Evolutionary conservation across 2,888 invertebrate species (phyloP).

Genomic region (Synergus laeviventris): DNA sequence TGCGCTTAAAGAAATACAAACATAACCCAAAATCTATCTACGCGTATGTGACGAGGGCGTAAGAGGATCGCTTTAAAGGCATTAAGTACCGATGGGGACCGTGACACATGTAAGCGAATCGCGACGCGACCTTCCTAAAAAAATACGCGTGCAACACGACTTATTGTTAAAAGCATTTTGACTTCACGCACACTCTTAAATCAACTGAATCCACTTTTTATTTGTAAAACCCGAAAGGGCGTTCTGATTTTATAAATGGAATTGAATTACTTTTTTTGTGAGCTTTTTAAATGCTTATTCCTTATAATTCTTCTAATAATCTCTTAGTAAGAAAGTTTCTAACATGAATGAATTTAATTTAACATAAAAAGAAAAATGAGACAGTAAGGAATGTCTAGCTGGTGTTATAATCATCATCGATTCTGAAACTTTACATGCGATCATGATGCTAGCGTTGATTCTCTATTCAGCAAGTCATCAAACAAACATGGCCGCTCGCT

Average conservation of each 20-base stretch:
- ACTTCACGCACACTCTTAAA: slow-evolving; percentile 18
- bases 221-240: background rate
- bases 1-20: slow-evolving; percentile 61
- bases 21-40: slow-evolving; percentile 66
- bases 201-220: background rate
- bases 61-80: slow-evolving; percentile 67
- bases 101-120: slow-evolving; percentile 24
- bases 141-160: slow-evolving; percentile 22
- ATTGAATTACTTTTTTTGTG: slow-evolving; percentile 7
- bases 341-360: background rate
- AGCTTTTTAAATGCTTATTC: background rate
- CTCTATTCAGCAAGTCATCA: slow-evolving; percentile 3
- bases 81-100: slow-evolving; percentile 49
- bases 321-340: too few relatives aligned
- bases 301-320: too few relatives aligned
- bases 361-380: background rate
- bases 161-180: slow-evolving; percentile 32
- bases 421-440: background rate
- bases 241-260: slow-evolving; percentile 8
- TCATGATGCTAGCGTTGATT: background rate
- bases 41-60: slow-evolving; percentile 44
- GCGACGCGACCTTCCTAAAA: slow-evolving; percentile 34
- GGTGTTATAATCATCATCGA: background rate
- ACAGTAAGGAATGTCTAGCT: background rate
- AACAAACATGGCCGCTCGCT: background rate